phyloP scores from a whole-genome alignment of 2,888 invertebrate genomes.

The Caradrina clavipalpis region DNA sequence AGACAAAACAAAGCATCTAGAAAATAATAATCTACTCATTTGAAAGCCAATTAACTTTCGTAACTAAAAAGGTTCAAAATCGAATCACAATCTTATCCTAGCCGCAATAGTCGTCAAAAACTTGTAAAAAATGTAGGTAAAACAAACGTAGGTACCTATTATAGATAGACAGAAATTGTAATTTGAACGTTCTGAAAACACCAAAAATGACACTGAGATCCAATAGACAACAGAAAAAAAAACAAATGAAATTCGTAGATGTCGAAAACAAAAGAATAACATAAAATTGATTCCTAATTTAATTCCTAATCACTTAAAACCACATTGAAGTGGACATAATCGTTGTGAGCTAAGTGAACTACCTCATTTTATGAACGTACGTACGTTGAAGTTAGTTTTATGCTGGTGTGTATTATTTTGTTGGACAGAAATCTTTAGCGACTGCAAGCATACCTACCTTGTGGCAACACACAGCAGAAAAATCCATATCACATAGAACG shows the following conservation, averaged over 20 bases:
- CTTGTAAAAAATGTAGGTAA: too few species aligned
- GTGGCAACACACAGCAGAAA: neutral
- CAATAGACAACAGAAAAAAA: neutral
- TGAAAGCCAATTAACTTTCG: too few species aligned
- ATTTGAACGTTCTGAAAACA: too few species aligned
- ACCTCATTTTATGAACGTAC: slow-evolving; percentile 37
- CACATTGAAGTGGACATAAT: slow-evolving; percentile 27
- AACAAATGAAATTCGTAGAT: neutral
- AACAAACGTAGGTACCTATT: too few species aligned
- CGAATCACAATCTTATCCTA: too few species aligned
- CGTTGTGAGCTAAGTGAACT: slow-evolving; percentile 35
- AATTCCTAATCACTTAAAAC: slow-evolving; percentile 19
- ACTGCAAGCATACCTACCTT: neutral
- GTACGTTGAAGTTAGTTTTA: slow-evolving; percentile 33
- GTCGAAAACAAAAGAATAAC: neutral
- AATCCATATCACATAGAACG: slow-evolving; percentile 19
- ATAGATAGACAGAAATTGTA: too few species aligned
- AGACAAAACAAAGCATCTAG: too few species aligned
- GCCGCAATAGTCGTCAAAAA: too few species aligned
- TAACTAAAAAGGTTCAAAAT: too few species aligned
- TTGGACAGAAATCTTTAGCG: neutral
- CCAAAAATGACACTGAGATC: too few species aligned
- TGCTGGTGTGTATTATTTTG: slow-evolving; percentile 2
- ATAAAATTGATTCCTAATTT: neutral
- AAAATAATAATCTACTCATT: too few species aligned